Evolutionary conservation across 2,888 invertebrate genomes (phyloP), one percentile per base, ranked within the genome.

Genomic region (Deilephila porcellus): DNA sequence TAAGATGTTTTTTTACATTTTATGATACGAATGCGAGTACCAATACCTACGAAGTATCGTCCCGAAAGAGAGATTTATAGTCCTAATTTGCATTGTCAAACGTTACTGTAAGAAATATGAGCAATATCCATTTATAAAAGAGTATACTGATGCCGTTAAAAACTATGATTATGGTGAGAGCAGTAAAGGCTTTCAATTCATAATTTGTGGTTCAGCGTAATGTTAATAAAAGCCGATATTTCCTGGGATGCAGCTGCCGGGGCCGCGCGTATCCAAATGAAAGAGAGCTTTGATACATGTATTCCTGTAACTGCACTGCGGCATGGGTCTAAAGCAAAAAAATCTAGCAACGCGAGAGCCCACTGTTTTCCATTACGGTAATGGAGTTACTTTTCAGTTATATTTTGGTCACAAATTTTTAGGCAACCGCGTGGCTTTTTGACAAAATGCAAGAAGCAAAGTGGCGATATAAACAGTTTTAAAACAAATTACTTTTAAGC

Each of bases 291-390:
- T 92, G 91, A 91, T 91, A 91, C 89, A 92, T 90, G 89, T 89
- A 90, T 90, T 88, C 86, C 89, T 91, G 88, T 89, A 91, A 90
- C 91, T 92, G 92, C 92, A 92, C 81, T 92, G 92, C 92, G 91
- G 91, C 90, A 88, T 87, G 83, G 88, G 87, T 83, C 85, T 82
- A 86, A 86, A 86, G 85, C 83, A 85, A 87, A 88, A 87, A 81
- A 90, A 88, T 79, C 85, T 83, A 87, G 84, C 87, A 84, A 86
- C 89, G 85, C 79, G 86, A 88, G 88, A 88, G 88, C 86, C 86
- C 90, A 91, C 89, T 92, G 90, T 92, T 91, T 91, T 91, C 92
- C 92, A 93, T 92, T 92, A 92, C 84, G 82, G 83, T 92, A 93
- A 93, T 92, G 91, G 90, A 90, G 89, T 90, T 90, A 90, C 83